phyloP scores from a whole-genome alignment of 2,113 vertebrate species.

The Phalacrocorax aristotelis region DNA sequence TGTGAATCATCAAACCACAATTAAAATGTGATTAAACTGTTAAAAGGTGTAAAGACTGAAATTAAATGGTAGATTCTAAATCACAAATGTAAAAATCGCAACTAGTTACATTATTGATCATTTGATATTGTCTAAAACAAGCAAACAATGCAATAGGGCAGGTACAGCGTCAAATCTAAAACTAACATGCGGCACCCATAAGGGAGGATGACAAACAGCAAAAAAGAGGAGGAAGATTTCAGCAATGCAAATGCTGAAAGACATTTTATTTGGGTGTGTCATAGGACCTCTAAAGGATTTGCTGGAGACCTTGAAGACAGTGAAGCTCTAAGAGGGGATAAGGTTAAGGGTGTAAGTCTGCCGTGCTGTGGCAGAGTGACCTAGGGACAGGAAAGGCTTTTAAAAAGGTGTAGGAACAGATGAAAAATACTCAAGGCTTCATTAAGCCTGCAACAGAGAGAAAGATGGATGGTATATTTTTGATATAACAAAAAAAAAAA shows the following conservation, averaged over 20 bases:
- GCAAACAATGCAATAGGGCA: background rate
- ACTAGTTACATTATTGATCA: background rate
- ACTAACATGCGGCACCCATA: background rate
- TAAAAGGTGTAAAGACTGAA: background rate
- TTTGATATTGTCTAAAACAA: background rate
- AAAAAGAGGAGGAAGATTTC: background rate
- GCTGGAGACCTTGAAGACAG: background rate
- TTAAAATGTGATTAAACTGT: background rate
- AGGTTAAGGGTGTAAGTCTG: background rate
- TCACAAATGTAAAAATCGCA: background rate
- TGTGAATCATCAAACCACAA: conserved; percentile 53
- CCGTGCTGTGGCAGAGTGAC: background rate
- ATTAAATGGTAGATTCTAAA: background rate
- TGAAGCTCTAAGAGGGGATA: background rate
- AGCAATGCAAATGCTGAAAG: background rate
- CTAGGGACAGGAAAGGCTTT: background rate
- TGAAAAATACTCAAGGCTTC: background rate
- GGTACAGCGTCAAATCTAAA: background rate
- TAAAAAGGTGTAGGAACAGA: background rate
- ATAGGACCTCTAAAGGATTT: background rate
- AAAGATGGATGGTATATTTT: background rate
- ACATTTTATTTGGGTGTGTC: background rate
- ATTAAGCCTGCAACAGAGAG: background rate
- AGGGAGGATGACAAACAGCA: background rate
- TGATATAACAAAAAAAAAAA: background rate